Conservation (phyloP, 2,113 vertebrate species). For the Ellobius talpinus region DNA sequence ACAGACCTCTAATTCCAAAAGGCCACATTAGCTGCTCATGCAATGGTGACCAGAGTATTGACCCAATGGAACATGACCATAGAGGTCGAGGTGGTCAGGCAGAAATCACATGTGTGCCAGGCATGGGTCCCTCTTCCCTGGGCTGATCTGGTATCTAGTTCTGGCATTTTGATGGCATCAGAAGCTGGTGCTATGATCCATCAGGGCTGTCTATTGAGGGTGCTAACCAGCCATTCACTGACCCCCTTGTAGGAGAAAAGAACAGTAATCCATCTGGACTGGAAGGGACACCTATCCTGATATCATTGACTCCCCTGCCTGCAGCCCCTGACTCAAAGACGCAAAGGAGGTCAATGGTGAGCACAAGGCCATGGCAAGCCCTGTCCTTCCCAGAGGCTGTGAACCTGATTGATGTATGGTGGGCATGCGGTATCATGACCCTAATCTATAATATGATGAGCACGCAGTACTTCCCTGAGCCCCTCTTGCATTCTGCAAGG, state of each 20-base stretch:
- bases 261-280: neutral
- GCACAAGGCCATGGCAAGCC: no score
- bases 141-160: neutral
- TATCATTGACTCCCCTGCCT: neutral
- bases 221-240: neutral
- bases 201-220: neutral
- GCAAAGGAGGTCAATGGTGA: neutral
- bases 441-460: neutral
- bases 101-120: neutral
- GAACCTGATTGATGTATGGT: no score
- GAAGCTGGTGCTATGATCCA: neutral
- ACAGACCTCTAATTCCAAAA: neutral
- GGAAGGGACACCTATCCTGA: neutral
- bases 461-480: neutral
- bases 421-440: no score
- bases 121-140: neutral
- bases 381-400: neutral
- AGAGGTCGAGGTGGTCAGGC: neutral
- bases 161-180: no score
- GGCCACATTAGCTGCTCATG: neutral
- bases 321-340: neutral
- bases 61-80: neutral
- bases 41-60: neutral
- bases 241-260: neutral
- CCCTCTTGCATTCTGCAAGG: neutral